These are phyloP conservation scores for Parapsyche elsis DNA, from an alignment of 1,140 invertebrate genomes.

Conservation along the genomic window DNA sequence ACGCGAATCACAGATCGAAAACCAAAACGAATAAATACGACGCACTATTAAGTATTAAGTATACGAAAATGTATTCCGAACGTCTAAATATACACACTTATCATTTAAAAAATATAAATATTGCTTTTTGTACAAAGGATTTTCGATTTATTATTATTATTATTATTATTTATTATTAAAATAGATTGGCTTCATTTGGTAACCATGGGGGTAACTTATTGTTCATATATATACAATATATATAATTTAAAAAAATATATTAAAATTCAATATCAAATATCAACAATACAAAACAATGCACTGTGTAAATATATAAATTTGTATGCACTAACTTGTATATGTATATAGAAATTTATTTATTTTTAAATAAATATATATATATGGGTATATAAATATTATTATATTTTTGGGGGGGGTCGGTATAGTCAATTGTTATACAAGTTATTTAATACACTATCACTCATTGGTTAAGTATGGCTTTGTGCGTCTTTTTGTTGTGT, in stretches of 20 bases:
- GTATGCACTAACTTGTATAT: background rate
- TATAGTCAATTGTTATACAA: too few relatives aligned
- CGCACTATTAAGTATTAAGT: background rate
- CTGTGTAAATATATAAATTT: background rate
- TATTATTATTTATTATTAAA: constrained; percentile 5
- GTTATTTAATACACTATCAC: background rate
- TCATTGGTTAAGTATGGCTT: background rate
- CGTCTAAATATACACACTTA: background rate
- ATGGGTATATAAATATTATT: too few relatives aligned
- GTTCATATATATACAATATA: background rate
- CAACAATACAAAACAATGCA: constrained; percentile 17
- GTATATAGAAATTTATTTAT: constrained; percentile 21
- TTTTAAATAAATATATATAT: constrained; percentile 18
- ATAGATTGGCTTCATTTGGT: constrained; percentile 11
- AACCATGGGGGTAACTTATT: constrained; percentile 8
- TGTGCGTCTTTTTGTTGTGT: constrained; percentile 1
- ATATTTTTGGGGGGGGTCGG: too few relatives aligned
- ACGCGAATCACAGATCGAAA: background rate
- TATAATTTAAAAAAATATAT: constrained; percentile 15
- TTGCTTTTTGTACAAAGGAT: constrained; percentile 18
- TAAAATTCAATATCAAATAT: constrained; percentile 15
- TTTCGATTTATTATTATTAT: too few relatives aligned
- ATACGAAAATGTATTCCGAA: background rate
- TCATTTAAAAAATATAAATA: constrained; percentile 1
- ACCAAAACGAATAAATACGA: background rate